Conservation (phyloP, 2,113 vertebrate genomes). For the Xenotilapia caudafasciata region DNA sequence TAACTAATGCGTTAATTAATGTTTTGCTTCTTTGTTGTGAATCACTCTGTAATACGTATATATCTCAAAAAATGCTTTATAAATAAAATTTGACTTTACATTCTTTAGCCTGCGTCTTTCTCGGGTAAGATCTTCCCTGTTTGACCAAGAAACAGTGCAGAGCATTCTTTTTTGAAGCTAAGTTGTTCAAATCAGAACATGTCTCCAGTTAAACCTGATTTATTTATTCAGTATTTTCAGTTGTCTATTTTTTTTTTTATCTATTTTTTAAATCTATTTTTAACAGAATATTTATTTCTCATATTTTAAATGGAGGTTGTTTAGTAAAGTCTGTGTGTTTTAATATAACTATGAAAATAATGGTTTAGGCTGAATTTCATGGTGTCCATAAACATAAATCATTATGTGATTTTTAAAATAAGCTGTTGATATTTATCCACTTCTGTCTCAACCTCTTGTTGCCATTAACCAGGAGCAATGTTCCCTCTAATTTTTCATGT, state of each 20-base stretch:
- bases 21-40: not conserved
- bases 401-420: not conserved
- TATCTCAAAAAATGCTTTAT: not conserved
- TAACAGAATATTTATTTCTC: not conserved
- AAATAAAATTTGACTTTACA: not conserved
- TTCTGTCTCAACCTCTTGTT: not conserved
- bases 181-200: not conserved
- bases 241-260: not conserved
- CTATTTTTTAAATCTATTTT: not conserved
- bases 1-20: not conserved
- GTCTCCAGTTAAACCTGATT: not conserved
- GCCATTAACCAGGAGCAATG: not conserved
- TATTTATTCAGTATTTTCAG: not conserved
- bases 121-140: not conserved
- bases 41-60: not conserved
- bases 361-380: not conserved
- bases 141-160: not conserved
- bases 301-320: not conserved
- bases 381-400: not conserved
- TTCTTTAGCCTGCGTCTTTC: not conserved
- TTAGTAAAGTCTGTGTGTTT: not conserved
- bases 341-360: not conserved
- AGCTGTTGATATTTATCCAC: not conserved
- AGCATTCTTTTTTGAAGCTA: not conserved
- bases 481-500: not conserved